Percentiles rank a stretch among this genome's conserved stretches.
Conservation (phyloP, 1,140 invertebrate species). For the Leptinotarsa texana region DNA sequence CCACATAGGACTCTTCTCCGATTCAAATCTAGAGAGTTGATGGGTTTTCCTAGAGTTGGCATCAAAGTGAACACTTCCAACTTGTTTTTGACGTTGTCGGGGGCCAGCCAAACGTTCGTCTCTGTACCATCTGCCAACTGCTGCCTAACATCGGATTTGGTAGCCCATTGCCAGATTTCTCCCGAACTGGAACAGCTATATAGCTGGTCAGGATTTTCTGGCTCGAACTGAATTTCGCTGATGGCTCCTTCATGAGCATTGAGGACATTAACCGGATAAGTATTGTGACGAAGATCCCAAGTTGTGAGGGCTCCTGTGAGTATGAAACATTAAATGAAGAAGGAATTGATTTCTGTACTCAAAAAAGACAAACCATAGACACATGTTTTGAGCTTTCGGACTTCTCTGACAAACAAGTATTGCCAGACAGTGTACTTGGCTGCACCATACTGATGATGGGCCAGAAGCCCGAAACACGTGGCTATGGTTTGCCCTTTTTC, state of each 20-base stretch:
- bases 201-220: constrained; percentile 77
- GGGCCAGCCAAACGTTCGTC: constrained; percentile 67
- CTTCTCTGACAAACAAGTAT: too few species aligned
- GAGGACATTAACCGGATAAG: constrained; percentile 77
- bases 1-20: constrained; percentile 74
- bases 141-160: constrained; percentile 40
- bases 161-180: constrained; percentile 83
- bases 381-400: too few species aligned
- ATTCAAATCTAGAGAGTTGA: constrained; percentile 80
- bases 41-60: constrained; percentile 69
- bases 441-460: too few species aligned
- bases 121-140: constrained; percentile 50
- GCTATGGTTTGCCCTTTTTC: too few species aligned
- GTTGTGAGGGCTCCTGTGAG: constrained; percentile 70
- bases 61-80: constrained; percentile 76
- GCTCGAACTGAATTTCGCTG: constrained; percentile 83
- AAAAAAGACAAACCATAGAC: too few species aligned
- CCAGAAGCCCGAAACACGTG: too few species aligned
- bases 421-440: too few species aligned
- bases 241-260: constrained; percentile 77
- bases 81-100: constrained; percentile 67
- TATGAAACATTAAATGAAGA: background rate
- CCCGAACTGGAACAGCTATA: constrained; percentile 80
- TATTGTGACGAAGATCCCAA: constrained; percentile 84
- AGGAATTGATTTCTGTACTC: background rate